Base-by-base conservation (phyloP, 2,797 vertebrate genomes). In the Chloroceryle amazona region DNA sequence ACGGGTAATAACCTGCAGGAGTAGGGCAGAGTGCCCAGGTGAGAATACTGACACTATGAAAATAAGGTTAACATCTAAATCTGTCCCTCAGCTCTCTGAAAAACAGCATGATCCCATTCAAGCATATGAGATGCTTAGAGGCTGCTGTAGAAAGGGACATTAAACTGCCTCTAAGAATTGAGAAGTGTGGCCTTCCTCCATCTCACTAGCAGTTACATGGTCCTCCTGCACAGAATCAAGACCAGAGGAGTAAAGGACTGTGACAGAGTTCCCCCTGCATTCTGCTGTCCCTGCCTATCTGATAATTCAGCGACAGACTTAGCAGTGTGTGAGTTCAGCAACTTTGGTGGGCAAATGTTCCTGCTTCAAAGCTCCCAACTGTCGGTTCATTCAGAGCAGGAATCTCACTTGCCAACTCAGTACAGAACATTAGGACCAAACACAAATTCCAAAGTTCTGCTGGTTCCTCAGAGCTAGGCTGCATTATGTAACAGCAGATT, bases 291-390 rank as follows among this genome's bases (percentile, higher is more conserved):
- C 81, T 85, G 91, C 92, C 83, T 84, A 14, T 68, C 86, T 88
- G 73, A 91, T 81, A 18, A 49, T 74, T 82, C 25, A 79, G 83
- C 6, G 90, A 79, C 93, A 84, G 89, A 79, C 82, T 93, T 93
- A 85, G 94, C 91, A 90, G 89, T 31, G 87, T 37, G 55, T 8
- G 89, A 91, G 66, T 91, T 95, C 93, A 70, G 90, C 76, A 93
- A 88, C 94, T 95, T 90, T 2, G 35, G 85, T 93, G 93, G 95
- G 96, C 88, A 96, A 90, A 86, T 73, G 88, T 86, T 95, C 93
- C 85, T 66, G 88, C 86, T 86, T 90, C 16, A 0, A 60, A 52
- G 94, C 90, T 96, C 91, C 91, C 35, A 94, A 86, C 82, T 95
- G 91, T 81, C 91, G 84, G n/a, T 16, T 96, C 95, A 72, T 23